Conservation (phyloP, 2,797 vertebrate genomes). For the Platyrinchus mystaceus region DNA sequence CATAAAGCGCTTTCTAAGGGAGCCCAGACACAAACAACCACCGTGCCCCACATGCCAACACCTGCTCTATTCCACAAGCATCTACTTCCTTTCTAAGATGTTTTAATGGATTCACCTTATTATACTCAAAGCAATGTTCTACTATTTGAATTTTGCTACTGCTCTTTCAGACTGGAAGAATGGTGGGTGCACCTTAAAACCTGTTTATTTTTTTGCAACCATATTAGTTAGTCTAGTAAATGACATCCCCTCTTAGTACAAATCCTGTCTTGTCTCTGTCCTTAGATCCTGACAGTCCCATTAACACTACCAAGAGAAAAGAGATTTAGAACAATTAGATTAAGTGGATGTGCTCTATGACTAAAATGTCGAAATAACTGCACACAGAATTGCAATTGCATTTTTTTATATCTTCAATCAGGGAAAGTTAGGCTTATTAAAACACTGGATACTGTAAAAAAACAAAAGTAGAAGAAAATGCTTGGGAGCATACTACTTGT, state of each 20-base stretch:
- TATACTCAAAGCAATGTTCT: not conserved
- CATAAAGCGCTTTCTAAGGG: not conserved
- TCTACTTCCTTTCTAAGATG: not conserved
- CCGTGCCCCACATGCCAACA: not conserved
- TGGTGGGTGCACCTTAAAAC: not conserved
- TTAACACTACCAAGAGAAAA: not conserved
- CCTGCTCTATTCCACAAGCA: not conserved
- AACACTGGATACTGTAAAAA: not conserved
- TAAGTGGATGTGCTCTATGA: not conserved
- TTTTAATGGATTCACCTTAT: not conserved
- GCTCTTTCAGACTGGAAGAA: not conserved
- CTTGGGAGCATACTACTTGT: not conserved
- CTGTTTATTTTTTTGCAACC: not conserved
- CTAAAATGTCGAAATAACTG: constrained; percentile 18
- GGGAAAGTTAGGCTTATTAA: not conserved
- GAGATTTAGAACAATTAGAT: not conserved
- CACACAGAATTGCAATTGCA: not conserved
- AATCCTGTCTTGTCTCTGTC: not conserved
- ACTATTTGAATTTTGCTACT: not conserved
- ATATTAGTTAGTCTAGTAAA: not conserved
- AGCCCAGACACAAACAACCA: not conserved
- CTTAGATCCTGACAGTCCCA: not conserved
- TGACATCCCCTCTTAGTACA: not conserved
- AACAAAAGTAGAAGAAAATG: not conserved
- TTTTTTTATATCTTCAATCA: not conserved